phyloP scores from a whole-genome alignment of 2,113 vertebrate genomes.

The Myocastor coypus region DNA sequence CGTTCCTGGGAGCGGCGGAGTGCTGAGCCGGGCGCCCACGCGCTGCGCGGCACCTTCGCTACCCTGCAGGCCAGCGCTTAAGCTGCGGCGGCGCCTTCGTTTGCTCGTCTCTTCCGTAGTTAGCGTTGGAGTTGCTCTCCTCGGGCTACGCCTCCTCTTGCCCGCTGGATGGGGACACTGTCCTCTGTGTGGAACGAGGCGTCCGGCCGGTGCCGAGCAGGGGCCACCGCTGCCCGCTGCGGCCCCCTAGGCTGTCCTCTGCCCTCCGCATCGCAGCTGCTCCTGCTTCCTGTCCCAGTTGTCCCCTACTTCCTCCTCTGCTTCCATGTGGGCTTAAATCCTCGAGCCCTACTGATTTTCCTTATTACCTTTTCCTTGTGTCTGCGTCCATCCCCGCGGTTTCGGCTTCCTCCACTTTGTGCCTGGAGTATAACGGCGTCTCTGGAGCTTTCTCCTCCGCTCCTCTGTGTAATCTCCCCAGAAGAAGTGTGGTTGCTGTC shows the following conservation, averaged over 20 bases:
- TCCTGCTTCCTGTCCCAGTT: not conserved
- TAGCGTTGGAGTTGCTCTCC: conserved; percentile 49
- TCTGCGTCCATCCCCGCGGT: not conserved
- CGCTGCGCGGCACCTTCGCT: too few relatives aligned
- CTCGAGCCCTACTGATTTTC: not conserved
- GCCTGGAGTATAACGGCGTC: not conserved
- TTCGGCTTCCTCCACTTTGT: not conserved
- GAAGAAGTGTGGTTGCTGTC: not conserved
- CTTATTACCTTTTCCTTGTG: not conserved
- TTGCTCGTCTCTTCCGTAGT: conserved; percentile 26
- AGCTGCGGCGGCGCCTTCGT: not conserved
- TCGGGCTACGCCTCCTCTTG: conserved; percentile 43
- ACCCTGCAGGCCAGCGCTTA: too few relatives aligned
- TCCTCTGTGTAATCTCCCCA: not conserved
- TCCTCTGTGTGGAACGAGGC: not conserved
- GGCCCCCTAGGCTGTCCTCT: not conserved
- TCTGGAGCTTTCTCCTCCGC: not conserved
- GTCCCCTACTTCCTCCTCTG: not conserved
- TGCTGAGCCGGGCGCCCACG: not conserved
- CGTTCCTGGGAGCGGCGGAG: not conserved
- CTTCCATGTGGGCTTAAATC: not conserved
- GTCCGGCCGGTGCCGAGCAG: not conserved
- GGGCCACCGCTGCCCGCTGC: not conserved
- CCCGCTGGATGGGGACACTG: not conserved
- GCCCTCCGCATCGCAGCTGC: accelerated